Base-by-base conservation (phyloP, 2,113 vertebrate genomes). In the Rhabdornis inornatus region DNA sequence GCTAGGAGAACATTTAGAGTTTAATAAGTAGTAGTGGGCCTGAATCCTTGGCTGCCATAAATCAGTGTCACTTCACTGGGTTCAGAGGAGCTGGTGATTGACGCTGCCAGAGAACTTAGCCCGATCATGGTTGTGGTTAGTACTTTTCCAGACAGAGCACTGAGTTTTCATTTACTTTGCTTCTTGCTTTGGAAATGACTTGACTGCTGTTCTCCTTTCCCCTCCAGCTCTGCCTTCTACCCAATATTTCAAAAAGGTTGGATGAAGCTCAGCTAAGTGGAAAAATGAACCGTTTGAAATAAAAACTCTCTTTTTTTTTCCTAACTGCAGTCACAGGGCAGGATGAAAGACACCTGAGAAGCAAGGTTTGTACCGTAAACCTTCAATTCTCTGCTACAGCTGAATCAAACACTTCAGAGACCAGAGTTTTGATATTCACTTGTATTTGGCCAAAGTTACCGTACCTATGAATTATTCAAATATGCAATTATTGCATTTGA, bases 401-500 rank as follows among this genome's bases (percentile, higher is more conserved):
- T 9, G 89, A 94, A 94, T 92, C 92, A 96, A 92, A 80, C 82
- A 91, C 68, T 83, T 94, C 80, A 88, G 87, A 94, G 68, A 85
- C 93, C 64, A 65, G 76, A 93, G 76, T 86, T 93, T 75, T 96
- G 95, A 90, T 94, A 90, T 93, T 94, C 63, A 71, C 70, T 90
- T 92, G 88, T 91, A 80, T 90, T 80, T 87, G 80, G 92, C 83
- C 92, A 82, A 95, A 94, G 89, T 96, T 94, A 81, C 57, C 2
- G 2, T 83, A 79, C 28, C 83, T 56, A 96, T 96, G 94, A 96
- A 97, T 96, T 96, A 97, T 96, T 95, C 95, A 96, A 90, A 95
- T 84, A 92, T 74, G 74, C 78, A 93, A 95, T 97, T 95, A 95
- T 96, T 95, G 83, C 87, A 77, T 95, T 96, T 96, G 93, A 94